Conservation (phyloP, 2,113 vertebrate genomes). For the Junco hyemalis region DNA sequence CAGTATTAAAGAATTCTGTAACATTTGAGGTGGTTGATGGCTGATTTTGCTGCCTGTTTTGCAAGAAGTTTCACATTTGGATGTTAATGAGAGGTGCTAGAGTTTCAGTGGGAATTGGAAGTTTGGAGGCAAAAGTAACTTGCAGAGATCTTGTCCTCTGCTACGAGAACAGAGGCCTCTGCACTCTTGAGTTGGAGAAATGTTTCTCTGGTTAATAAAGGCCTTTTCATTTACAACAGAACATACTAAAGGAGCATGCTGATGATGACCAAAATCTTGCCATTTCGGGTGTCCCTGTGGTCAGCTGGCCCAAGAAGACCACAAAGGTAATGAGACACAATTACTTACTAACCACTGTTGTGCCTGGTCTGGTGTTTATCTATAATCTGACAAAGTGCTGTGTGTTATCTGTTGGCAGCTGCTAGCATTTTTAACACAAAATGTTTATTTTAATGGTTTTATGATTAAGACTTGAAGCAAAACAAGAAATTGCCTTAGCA, state of each 20-base stretch:
- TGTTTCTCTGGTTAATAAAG: slow-evolving; percentile 32
- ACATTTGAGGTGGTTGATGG: neutral
- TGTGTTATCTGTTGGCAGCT: neutral
- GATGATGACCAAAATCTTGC: slow-evolving; percentile 90
- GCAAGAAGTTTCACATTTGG: neutral
- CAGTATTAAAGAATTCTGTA: neutral
- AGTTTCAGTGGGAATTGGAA: neutral
- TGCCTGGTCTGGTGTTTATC: neutral
- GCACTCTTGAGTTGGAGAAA: neutral
- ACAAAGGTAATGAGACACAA: slow-evolving; percentile 80
- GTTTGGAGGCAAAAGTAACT: neutral
- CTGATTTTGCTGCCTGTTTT: neutral
- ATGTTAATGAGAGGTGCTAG: neutral
- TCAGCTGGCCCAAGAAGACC: slow-evolving; percentile 90
- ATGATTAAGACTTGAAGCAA: neutral
- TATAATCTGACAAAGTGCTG: neutral
- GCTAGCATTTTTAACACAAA: neutral
- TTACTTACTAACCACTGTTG: neutral
- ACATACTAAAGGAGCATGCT: slow-evolving; percentile 90
- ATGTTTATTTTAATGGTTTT: neutral
- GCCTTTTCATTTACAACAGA: slow-evolving; percentile 75
- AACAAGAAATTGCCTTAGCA: neutral
- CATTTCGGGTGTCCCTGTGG: slow-evolving; percentile 89
- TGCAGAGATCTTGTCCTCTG: neutral
- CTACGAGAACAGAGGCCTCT: neutral